Conservation (phyloP, 2,113 vertebrate species). For the Indicator maculatus region DNA sequence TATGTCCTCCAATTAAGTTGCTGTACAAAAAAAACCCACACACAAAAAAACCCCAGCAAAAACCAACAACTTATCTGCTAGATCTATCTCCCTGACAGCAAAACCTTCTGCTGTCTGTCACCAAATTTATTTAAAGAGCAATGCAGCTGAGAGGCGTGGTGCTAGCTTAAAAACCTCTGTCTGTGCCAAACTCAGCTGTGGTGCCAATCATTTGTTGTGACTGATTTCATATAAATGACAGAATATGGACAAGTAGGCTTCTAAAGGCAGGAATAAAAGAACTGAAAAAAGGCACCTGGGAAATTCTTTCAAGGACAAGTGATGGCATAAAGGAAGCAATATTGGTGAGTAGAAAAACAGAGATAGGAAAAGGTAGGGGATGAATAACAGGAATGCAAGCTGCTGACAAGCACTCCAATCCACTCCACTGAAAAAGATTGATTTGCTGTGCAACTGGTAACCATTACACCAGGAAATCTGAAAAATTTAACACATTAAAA, state of each 20-base stretch:
- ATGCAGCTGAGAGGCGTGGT: not conserved
- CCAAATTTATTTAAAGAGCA: slow-evolving; percentile 23
- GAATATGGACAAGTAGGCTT: not conserved
- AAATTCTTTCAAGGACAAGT: slow-evolving; percentile 19
- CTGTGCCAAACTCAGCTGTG: not conserved
- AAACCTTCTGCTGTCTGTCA: not conserved
- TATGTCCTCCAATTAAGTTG: not conserved
- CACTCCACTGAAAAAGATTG: not conserved
- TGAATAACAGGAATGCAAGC: not conserved
- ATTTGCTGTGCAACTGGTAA: not conserved
- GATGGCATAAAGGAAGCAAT: not conserved
- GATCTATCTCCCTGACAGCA: slow-evolving; percentile 3
- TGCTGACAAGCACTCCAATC: not conserved
- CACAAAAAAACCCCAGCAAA: too few species aligned
- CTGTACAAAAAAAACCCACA: not conserved
- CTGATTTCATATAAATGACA: slow-evolving; percentile 14
- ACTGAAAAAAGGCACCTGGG: not conserved
- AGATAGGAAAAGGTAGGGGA: not conserved
- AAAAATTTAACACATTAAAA: not conserved
- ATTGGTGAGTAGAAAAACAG: not conserved
- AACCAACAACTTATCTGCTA: not conserved
- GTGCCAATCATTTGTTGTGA: slow-evolving; percentile 7
- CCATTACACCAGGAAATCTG: not conserved
- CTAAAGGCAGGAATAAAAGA: slow-evolving; percentile 4
- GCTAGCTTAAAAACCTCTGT: slow-evolving; percentile 1